These are phyloP conservation scores for Sylvietta virens DNA, from an alignment of 2,113 vertebrate species.

Conservation along the genomic window DNA sequence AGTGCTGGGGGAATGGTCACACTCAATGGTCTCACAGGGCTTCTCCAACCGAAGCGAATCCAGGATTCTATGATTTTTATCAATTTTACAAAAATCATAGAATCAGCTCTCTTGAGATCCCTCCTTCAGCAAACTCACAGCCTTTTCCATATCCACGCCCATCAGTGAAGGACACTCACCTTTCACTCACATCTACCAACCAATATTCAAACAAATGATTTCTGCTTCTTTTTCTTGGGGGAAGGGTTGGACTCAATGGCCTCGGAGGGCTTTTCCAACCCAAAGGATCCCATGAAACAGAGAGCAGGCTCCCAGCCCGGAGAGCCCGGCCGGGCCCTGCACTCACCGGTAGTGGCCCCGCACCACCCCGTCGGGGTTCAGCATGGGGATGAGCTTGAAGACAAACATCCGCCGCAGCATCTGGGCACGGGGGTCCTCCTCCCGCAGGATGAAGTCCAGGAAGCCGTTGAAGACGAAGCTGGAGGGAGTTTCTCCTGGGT, in stretches of 20 bases:
- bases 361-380: conserved; percentile 94
- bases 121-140: neutral
- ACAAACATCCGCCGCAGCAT: conserved; percentile 88
- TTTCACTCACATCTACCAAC: neutral
- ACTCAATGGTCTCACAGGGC: neutral
- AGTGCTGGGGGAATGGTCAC: neutral
- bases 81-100: neutral
- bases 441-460: conserved; percentile 90
- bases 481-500: conserved; percentile 94
- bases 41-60: neutral
- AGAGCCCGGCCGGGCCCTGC: rapidly evolving
- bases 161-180: neutral
- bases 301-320: neutral
- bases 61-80: neutral
- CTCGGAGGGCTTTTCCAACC: neutral
- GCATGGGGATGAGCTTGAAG: conserved; percentile 97
- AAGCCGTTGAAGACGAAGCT: conserved; percentile 98
- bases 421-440: conserved; percentile 90
- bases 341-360: conserved; percentile 93
- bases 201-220: neutral
- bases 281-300: rapidly evolving
- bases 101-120: neutral
- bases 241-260: rapidly evolving
- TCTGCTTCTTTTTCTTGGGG: neutral
- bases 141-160: neutral